Percentiles rank a stretch among this genome's conserved stretches.
These are phyloP conservation scores for Troides aeacus DNA, from an alignment of 2,888 invertebrate genomes.

Conservation along the genomic window DNA sequence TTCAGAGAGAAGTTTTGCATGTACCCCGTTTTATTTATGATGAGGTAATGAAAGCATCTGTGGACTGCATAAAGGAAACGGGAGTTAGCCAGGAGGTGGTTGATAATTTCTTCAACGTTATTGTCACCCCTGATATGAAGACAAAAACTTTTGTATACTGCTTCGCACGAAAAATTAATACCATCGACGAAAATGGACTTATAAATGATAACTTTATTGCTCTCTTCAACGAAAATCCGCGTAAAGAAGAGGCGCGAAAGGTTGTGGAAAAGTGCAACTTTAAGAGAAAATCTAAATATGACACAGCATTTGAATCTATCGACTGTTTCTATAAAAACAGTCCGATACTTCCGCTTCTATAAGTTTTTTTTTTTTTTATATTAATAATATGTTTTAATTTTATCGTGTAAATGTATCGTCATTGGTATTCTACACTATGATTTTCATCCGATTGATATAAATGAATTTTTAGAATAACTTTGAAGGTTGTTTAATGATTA, in stretches of 20 bases:
- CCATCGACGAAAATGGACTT: neutral
- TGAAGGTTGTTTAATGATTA: too few relatives aligned
- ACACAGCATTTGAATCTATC: neutral
- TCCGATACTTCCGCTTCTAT: neutral
- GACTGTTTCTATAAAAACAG: neutral
- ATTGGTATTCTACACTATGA: too few relatives aligned
- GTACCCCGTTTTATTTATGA: conserved; percentile 10
- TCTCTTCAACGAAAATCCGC: neutral
- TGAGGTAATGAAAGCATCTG: neutral
- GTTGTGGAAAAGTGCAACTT: neutral
- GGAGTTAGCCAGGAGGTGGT: conserved; percentile 17
- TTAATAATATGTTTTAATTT: too few relatives aligned
- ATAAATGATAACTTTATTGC: neutral
- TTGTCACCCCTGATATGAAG: conserved; percentile 9
- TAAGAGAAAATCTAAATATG: neutral
- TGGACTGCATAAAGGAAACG: conserved; percentile 15
- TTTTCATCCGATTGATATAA: too few relatives aligned
- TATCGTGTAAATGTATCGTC: too few relatives aligned
- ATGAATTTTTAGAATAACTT: too few relatives aligned
- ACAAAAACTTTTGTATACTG: neutral
- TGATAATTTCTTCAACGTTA: conserved; percentile 22
- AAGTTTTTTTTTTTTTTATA: neutral
- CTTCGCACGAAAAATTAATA: neutral
- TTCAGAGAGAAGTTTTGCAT: conserved; percentile 12
- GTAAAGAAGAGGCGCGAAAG: neutral